Conservation (phyloP, 2,888 invertebrate genomes). For the Zele albiditarsus region DNA sequence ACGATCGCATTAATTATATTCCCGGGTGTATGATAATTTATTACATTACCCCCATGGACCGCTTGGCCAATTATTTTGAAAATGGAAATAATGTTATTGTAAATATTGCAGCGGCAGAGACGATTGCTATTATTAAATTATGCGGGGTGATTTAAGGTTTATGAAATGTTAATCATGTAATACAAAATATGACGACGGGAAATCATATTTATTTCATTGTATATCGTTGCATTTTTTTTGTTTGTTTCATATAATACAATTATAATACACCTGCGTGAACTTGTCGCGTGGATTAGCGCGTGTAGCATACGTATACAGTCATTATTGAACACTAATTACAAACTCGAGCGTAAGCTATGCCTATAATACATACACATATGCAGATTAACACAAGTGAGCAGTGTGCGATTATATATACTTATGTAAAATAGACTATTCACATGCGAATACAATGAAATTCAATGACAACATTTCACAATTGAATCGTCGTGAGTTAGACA, state of each 20-base stretch:
- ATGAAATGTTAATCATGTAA: not conserved
- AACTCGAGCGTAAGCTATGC: slow-evolving; percentile 3
- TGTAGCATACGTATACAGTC: slow-evolving; percentile 17
- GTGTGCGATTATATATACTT: not conserved
- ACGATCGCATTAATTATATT: slow-evolving; percentile 33
- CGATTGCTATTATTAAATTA: not conserved
- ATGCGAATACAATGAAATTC: slow-evolving; percentile 29
- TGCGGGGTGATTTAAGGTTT: not conserved
- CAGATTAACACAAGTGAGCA: not conserved
- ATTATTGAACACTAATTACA: slow-evolving; percentile 35
- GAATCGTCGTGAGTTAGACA: slow-evolving; percentile 22
- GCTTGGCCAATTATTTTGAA: not conserved
- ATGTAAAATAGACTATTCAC: not conserved
- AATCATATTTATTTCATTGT: not conserved
- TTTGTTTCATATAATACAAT: slow-evolving; percentile 11
- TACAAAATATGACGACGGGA: not conserved
- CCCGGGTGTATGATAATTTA: slow-evolving; percentile 20
- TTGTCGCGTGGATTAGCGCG: slow-evolving; percentile 27
- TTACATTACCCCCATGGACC: not conserved
- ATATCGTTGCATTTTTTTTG: not conserved
- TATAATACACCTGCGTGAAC: slow-evolving; percentile 14
- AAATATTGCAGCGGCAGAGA: not conserved
- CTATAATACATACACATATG: not conserved
- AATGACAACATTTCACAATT: slow-evolving; percentile 37
- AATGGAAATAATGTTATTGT: slow-evolving; percentile 7